Evolutionary conservation across 2,113 vertebrate species (phyloP).

Genomic region (Otis tarda): DNA sequence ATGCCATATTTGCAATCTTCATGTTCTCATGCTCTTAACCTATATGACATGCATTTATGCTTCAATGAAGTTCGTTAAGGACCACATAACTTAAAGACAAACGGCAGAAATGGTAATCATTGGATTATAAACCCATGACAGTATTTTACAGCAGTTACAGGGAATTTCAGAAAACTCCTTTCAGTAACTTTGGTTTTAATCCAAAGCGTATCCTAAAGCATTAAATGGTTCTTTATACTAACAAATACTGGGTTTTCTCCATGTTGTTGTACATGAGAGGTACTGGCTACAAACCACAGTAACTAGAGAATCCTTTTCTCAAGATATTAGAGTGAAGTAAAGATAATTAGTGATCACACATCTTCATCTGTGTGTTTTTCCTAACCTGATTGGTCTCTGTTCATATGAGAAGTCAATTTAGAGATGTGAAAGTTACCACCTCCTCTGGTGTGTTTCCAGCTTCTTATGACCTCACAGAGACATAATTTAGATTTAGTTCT

Average conservation of each 20-base stretch:
- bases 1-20: background rate
- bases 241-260: background rate
- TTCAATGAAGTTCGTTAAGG: constrained; percentile 27
- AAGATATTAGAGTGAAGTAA: background rate
- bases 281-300: background rate
- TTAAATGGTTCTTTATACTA: background rate
- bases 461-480: background rate
- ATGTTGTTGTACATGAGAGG: background rate
- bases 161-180: background rate
- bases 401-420: background rate
- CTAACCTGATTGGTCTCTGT: background rate
- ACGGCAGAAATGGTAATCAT: background rate
- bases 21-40: constrained; percentile 16
- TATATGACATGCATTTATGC: constrained; percentile 5
- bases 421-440: background rate
- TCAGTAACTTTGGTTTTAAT: background rate
- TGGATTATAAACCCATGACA: constrained; percentile 15
- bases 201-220: background rate
- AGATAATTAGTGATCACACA: background rate
- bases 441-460: background rate
- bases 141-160: background rate
- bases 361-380: background rate
- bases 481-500: background rate
- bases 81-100: constrained; percentile 1
- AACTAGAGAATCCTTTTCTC: background rate